A percentile compares a stretch with the other conserved stretches of the same genome.
These are phyloP conservation scores for Meteorus cinctellus DNA, from an alignment of 2,888 invertebrate species.

Conservation along the genomic window DNA sequence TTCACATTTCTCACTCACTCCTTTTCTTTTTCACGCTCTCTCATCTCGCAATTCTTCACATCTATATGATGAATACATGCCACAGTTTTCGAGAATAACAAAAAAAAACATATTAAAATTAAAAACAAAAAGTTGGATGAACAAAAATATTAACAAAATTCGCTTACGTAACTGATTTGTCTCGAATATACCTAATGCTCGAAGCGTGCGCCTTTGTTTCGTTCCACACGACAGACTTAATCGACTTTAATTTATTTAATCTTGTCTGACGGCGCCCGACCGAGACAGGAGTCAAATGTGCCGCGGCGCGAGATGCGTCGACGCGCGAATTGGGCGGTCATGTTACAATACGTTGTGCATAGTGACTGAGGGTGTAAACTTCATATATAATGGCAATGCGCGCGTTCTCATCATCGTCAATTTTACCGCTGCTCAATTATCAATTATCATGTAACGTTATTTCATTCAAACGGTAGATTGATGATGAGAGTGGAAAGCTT, in stretches of 20 bases:
- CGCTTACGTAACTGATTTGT: conserved; percentile 55
- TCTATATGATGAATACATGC: background rate
- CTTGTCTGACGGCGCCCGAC: conserved; percentile 52
- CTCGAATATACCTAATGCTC: conserved; percentile 24
- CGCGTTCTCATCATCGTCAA: background rate
- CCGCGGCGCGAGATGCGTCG: background rate
- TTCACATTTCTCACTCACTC: conserved; percentile 38
- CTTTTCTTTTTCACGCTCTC: conserved; percentile 20
- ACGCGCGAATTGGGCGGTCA: background rate
- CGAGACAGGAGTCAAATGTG: conserved; percentile 29
- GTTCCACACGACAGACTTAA: conserved; percentile 53
- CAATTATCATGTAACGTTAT: background rate
- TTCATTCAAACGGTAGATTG: background rate
- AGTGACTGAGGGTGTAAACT: background rate
- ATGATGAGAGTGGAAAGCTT: no score
- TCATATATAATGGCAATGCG: background rate
- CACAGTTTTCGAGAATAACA: background rate
- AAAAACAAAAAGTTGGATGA: background rate
- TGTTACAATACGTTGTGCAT: background rate
- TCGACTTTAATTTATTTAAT: conserved; percentile 61
- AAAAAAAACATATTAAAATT: background rate
- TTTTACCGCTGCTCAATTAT: background rate
- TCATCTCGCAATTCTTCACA: conserved; percentile 4
- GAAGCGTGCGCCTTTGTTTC: conserved; percentile 53
- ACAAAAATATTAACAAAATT: conserved; percentile 25